Conservation (phyloP, 1,140 invertebrate species). For the Himalopsyche phryganea region DNA sequence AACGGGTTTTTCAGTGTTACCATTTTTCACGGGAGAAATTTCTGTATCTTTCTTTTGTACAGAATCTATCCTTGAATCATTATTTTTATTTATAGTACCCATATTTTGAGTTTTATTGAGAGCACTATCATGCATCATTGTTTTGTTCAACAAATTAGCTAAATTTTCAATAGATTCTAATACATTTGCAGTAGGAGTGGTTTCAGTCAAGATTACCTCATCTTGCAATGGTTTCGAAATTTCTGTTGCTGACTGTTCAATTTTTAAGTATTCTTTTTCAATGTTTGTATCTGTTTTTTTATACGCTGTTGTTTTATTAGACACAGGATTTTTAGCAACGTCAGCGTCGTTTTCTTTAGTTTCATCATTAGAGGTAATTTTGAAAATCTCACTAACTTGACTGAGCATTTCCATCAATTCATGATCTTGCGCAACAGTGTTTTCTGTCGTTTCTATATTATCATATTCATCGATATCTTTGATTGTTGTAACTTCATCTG, state of each 20-base stretch:
- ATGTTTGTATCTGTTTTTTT: conserved; percentile 13
- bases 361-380: conserved; percentile 8
- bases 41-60: too few species aligned
- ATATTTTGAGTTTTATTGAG: too few species aligned
- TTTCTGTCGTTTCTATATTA: conserved; percentile 2
- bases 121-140: too few species aligned
- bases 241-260: background rate
- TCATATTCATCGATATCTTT: background rate
- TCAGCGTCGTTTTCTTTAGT: conserved; percentile 3
- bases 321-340: background rate
- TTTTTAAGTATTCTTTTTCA: conserved; percentile 8
- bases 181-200: too few species aligned
- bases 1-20: too few species aligned
- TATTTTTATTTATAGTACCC: too few species aligned
- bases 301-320: conserved; percentile 12
- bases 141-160: too few species aligned
- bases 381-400: conserved; percentile 28
- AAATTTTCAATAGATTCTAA: too few species aligned
- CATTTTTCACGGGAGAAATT: too few species aligned
- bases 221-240: too few species aligned
- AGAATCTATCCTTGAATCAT: too few species aligned
- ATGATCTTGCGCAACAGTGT: conserved; percentile 20
- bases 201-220: too few species aligned
- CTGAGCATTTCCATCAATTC: conserved; percentile 32
- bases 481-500: conserved; percentile 38